Base-by-base conservation (phyloP, 2,888 invertebrate species). In the Crocallis elinguaria region DNA sequence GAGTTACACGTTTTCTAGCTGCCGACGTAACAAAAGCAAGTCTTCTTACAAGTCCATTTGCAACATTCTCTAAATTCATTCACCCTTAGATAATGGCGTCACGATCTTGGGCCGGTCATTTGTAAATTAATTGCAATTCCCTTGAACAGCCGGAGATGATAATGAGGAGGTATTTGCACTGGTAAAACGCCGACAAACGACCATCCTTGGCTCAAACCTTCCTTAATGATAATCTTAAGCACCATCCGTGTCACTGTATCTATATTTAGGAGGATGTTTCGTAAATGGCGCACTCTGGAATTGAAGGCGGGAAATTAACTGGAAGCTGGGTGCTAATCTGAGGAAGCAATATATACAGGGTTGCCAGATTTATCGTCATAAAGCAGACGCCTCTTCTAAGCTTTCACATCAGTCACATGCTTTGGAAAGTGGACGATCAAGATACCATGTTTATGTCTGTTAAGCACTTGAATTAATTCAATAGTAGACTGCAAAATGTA, bases 231-330 rank as follows among this genome's bases (percentile, higher is more conserved):
- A 48, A 43, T 32, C 46, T 41, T 42, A 45, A 49, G 45, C 32
- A 25, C 36, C 46, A 36, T 52, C 32, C 27, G 11, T 29, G 29
- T 30, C 41, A 7, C 43, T 43, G 51, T 57, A 66, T 66, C 62
- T 23, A 23, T n/a, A 27, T 73, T 73, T 62, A 54, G 57, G 58
- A 64, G 66, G 65, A 67, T 69, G 64, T 74, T 78, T 71, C 66
- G 65, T 64, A 73, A 73, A 76, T 69, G 68, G 65, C 66, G 59
- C 60, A 53, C 37, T 57, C 62, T 65, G 69, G 74, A 74, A 73
- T 77, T 69, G 71, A 77, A 77, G 58, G 69, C 73, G 73, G 86
- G 83, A 86, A 86, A 85, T 86, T 73, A 82, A 79, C 77, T 78
- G 76, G 81, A 79, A 78, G 75, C 71, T 64, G 49, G 72, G 73